These are phyloP conservation scores for Molorchus minor DNA, from an alignment of 2,888 invertebrate species.

Conservation along the genomic window DNA sequence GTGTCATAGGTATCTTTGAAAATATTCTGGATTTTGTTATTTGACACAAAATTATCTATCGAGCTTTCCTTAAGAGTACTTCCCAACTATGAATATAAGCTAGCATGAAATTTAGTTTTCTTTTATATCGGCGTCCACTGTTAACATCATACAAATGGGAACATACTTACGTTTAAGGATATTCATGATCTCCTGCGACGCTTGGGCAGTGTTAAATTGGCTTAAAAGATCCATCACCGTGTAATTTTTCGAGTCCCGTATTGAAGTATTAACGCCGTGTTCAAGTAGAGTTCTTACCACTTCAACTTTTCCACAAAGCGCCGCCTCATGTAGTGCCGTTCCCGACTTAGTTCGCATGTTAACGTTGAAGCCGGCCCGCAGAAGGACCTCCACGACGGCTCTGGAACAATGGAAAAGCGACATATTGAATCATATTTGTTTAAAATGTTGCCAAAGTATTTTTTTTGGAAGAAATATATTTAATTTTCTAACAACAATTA, in stretches of 20 bases:
- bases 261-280: conserved; percentile 82
- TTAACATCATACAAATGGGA: no score
- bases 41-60: no score
- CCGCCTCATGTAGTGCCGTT: conserved; percentile 93
- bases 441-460: no score
- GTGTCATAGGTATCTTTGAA: no score
- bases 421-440: no score
- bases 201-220: conserved; percentile 84
- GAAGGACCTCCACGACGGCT: conserved; percentile 82
- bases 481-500: no score
- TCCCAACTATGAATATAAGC: no score
- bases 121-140: no score
- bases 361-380: conserved; percentile 87
- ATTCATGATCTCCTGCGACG: conserved; percentile 85
- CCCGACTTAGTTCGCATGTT: conserved; percentile 87
- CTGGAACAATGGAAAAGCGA: conserved; percentile 63
- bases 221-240: conserved; percentile 88
- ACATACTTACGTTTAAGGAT: conserved; percentile 80
- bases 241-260: conserved; percentile 80
- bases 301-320: conserved; percentile 84
- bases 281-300: conserved; percentile 85
- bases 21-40: no score
- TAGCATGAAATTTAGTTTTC: no score
- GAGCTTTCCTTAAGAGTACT: no score
- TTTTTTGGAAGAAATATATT: no score